Conservation (phyloP, 2,113 vertebrate species). For the Onychorhynchus coronatus region DNA sequence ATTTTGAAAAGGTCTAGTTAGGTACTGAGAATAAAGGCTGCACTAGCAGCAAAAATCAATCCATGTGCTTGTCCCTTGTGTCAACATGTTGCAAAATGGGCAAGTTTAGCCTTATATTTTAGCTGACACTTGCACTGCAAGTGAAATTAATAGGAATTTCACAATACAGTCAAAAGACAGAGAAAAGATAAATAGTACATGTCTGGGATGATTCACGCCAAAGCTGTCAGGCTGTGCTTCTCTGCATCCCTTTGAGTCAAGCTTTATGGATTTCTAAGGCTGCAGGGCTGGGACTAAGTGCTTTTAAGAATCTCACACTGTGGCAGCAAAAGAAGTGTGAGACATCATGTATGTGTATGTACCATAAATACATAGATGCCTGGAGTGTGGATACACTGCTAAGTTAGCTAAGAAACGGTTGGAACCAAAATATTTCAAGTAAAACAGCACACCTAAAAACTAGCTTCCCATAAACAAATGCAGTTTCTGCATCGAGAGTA, state of each 20-base stretch:
- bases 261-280: not conserved
- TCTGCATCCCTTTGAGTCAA: not conserved
- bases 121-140: not conserved
- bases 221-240: not conserved
- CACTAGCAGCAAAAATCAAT: not conserved
- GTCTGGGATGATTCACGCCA: not conserved
- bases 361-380: not conserved
- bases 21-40: not conserved
- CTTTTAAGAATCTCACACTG: not conserved
- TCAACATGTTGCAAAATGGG: not conserved
- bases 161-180: not conserved
- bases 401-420: not conserved
- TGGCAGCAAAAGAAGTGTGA: not conserved
- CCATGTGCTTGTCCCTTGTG: not conserved
- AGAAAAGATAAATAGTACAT: not conserved
- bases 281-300: not conserved
- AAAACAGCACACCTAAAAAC: not conserved
- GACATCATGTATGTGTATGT: accelerated
- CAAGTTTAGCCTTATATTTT: not conserved
- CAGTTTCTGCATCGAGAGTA: not conserved
- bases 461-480: not conserved
- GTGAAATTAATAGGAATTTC: not conserved
- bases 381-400: no score
- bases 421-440: not conserved
- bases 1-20: not conserved